These are phyloP conservation scores for Melikaiella ostensackeni DNA, from an alignment of 2,888 invertebrate genomes.

Conservation along the genomic window DNA sequence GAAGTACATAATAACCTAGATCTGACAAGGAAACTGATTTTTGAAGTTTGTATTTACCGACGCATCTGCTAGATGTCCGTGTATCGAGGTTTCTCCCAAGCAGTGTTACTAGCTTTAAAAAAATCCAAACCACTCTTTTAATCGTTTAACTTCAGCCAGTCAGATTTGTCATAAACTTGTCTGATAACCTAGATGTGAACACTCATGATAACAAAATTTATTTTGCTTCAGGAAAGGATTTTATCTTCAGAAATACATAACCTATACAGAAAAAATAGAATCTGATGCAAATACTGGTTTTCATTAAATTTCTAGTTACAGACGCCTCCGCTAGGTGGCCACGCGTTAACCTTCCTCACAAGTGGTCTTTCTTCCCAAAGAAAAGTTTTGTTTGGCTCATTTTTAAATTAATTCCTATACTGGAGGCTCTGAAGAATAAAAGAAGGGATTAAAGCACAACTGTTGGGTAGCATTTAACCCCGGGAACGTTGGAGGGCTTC, in stretches of 20 bases:
- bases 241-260: not conserved
- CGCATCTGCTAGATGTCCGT: not conserved
- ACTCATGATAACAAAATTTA: too few relatives aligned
- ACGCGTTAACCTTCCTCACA: not conserved
- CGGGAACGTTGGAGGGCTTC: slow-evolving; percentile 1
- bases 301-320: not conserved
- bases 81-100: not conserved
- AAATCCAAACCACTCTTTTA: too few relatives aligned
- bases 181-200: too few relatives aligned
- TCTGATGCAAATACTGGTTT: too few relatives aligned
- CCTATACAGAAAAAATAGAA: not conserved
- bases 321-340: not conserved
- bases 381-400: not conserved
- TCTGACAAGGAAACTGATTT: not conserved
- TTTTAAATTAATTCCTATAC: not conserved
- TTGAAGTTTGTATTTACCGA: not conserved
- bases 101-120: too few relatives aligned
- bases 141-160: too few relatives aligned
- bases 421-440: not conserved
- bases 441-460: slow-evolving; percentile 28
- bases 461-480: slow-evolving; percentile 24
- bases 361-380: not conserved
- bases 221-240: too few relatives aligned
- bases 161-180: too few relatives aligned
- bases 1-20: not conserved